phyloP scores from a whole-genome alignment of 2,888 invertebrate species.

The Macrophya annulata region DNA sequence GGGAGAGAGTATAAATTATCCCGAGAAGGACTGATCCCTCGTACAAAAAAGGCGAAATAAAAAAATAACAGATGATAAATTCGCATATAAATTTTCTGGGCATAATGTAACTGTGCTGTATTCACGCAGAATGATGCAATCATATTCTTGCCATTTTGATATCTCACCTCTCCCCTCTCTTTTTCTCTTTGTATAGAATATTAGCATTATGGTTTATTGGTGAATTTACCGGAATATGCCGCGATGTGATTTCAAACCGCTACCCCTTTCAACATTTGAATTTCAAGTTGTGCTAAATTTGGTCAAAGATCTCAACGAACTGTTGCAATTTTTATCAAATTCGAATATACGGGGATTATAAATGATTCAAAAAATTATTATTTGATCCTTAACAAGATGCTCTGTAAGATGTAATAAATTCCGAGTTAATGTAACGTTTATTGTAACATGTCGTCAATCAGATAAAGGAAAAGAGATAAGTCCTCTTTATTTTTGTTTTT shows the following conservation, averaged over 20 bases:
- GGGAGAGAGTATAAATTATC: neutral
- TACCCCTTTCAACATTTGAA: neutral
- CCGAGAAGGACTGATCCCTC: neutral
- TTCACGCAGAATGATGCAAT: neutral
- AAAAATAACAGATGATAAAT: slow-evolving; percentile 1
- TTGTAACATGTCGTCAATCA: neutral
- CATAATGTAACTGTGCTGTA: neutral
- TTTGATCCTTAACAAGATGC: slow-evolving; percentile 2
- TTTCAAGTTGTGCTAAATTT: neutral
- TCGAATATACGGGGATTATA: neutral
- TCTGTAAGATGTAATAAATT: neutral
- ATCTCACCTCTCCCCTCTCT: neutral
- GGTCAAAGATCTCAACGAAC: neutral
- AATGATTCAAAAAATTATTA: neutral
- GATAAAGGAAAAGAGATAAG: neutral
- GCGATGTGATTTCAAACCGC: neutral
- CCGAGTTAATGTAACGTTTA: neutral
- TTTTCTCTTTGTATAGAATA: neutral
- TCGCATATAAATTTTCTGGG: slow-evolving; percentile 6
- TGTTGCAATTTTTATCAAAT: neutral
- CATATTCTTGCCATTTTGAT: neutral
- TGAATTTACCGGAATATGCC: neutral
- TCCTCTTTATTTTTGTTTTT: neutral
- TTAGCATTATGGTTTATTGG: neutral
- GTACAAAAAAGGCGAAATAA: neutral